phyloP scores from a whole-genome alignment of 2,888 invertebrate species.

The Trimorus sp. region DNA sequence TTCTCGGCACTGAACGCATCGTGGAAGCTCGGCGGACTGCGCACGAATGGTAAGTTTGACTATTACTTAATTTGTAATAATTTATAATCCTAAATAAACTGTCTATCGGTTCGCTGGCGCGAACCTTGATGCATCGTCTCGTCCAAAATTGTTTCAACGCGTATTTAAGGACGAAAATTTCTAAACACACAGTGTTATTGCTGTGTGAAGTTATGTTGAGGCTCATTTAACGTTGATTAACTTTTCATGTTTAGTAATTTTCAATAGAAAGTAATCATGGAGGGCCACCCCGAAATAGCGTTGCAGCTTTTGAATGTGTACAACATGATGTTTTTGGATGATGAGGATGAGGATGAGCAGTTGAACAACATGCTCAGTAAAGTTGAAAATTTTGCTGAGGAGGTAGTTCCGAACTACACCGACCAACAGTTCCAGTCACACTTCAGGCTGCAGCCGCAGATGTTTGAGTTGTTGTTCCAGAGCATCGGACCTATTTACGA shows the following conservation, averaged over 20 bases:
- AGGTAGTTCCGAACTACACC: constrained; percentile 28
- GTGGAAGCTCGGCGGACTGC: too few species aligned
- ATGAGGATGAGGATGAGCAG: constrained; percentile 13
- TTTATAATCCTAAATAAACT: too few species aligned
- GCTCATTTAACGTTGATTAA: too few species aligned
- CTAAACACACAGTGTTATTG: too few species aligned
- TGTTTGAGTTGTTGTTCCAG: constrained; percentile 25
- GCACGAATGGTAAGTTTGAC: too few species aligned
- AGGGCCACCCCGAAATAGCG: constrained; percentile 2
- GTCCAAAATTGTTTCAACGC: too few species aligned
- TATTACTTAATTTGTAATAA: too few species aligned
- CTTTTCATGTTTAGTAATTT: constrained; percentile 21
- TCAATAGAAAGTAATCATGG: constrained; percentile 14
- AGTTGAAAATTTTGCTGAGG: constrained; percentile 28
- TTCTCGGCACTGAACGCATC: too few species aligned
- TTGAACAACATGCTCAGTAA: constrained; percentile 14
- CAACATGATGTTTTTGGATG: constrained; percentile 15
- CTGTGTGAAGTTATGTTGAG: too few species aligned
- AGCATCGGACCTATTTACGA: constrained; percentile 11
- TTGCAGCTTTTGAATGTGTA: constrained; percentile 13
- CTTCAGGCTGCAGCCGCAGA: constrained; percentile 13
- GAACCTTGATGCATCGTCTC: too few species aligned
- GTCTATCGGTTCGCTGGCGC: too few species aligned
- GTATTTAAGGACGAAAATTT: too few species aligned
- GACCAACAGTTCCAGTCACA: constrained; percentile 36